Conservation (phyloP, 2,797 vertebrate species). For the Octomys mimax region DNA sequence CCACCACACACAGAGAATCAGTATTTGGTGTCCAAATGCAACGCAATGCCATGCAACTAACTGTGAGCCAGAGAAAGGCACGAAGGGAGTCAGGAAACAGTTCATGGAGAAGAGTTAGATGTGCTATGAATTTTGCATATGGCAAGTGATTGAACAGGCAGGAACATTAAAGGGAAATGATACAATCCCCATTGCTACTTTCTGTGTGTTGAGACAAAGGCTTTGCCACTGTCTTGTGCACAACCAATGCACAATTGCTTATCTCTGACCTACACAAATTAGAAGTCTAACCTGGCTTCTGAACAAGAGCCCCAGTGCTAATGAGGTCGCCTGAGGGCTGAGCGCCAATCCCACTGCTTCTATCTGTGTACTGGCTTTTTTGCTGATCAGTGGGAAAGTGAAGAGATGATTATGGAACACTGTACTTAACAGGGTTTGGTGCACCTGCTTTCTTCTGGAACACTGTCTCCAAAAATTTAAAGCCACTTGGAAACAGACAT, state of each 20-base stretch:
- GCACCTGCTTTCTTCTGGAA: not conserved
- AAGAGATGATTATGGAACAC: constrained; percentile 56
- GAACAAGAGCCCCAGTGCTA: constrained; percentile 72
- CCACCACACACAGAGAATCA: not conserved
- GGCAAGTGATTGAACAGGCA: not conserved
- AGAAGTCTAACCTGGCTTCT: not conserved
- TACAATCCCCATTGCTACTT: not conserved
- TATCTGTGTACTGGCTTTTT: constrained; percentile 69
- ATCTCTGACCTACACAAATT: constrained; percentile 52
- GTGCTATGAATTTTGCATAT: not conserved
- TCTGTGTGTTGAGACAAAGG: not conserved
- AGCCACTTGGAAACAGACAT: not conserved
- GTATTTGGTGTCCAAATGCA: not conserved
- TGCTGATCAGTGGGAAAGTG: constrained; percentile 52
- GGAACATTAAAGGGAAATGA: not conserved
- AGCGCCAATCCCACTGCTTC: constrained; percentile 72
- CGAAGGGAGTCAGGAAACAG: not conserved
- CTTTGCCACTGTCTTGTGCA: not conserved
- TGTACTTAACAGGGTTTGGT: constrained; percentile 61
- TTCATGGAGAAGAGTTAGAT: not conserved
- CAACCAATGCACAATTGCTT: not conserved
- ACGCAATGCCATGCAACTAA: not conserved
- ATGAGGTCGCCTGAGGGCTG: constrained; percentile 72
- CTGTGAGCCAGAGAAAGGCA: not conserved
- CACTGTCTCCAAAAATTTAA: not conserved